Percentiles rank a stretch among this genome's conserved stretches.
Conservation (phyloP, 1,140 invertebrate species). For the Drosophila micromelanica region DNA sequence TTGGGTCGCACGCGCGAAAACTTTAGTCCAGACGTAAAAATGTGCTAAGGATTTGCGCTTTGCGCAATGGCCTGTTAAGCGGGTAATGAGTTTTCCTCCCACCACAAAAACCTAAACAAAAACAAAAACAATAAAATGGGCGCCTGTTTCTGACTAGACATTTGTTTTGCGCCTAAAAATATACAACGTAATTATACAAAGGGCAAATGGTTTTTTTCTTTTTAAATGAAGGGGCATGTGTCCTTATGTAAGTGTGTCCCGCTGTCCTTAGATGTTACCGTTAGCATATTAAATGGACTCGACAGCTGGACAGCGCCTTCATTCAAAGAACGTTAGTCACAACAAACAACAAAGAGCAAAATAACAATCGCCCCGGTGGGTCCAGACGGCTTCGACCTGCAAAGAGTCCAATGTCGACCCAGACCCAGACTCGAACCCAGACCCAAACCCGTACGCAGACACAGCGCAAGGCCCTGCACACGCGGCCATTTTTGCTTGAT, state of each 20-base stretch:
- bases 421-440: conserved; percentile 1
- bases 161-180: conserved; percentile 21
- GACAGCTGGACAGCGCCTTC: conserved; percentile 15
- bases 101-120: neutral
- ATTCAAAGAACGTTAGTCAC: conserved; percentile 6
- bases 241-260: conserved; percentile 8
- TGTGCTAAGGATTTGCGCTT: conserved; percentile 22
- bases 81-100: conserved; percentile 30
- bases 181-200: conserved; percentile 12
- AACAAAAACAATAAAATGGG: neutral
- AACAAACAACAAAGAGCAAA: conserved; percentile 4
- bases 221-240: neutral
- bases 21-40: conserved; percentile 16
- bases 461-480: conserved; percentile 3
- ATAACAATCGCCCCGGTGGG: conserved; percentile 13
- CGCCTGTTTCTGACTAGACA: conserved; percentile 29
- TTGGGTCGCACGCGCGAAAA: conserved; percentile 26
- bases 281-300: conserved; percentile 1
- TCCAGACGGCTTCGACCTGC: conserved; percentile 15
- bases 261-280: neutral
- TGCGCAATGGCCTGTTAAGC: conserved; percentile 25
- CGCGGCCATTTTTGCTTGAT: conserved; percentile 26
- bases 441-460: conserved; percentile 2
- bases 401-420: neutral
- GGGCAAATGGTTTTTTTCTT: neutral